These are phyloP conservation scores for Petrocephalus microphthalmus DNA, from an alignment of 2,113 vertebrate genomes.

Conservation along the genomic window DNA sequence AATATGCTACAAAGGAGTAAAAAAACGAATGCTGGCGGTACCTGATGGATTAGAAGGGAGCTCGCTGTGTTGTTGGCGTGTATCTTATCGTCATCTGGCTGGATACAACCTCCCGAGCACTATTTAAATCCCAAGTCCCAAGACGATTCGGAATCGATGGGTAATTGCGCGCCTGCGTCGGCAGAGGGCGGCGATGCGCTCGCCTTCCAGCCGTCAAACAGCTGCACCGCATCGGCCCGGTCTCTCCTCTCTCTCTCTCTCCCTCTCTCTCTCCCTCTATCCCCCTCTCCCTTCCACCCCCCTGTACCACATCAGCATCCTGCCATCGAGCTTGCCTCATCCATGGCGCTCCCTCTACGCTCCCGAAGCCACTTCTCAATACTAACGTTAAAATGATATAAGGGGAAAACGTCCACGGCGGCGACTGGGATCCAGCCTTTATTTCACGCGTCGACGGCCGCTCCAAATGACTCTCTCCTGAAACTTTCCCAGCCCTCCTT, in stretches of 20 bases:
- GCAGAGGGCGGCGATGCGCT: slow-evolving; percentile 36
- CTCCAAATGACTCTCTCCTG: slow-evolving; percentile 5
- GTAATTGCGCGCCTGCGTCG: background rate
- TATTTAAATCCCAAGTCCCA: background rate
- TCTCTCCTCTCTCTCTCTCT: slow-evolving; percentile 6
- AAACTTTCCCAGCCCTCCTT: slow-evolving; percentile 23
- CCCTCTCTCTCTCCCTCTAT: slow-evolving; percentile 6
- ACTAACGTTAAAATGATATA: slow-evolving; percentile 33
- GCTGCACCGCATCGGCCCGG: slow-evolving; percentile 16
- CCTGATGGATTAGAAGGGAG: background rate
- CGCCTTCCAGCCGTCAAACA: slow-evolving; percentile 15
- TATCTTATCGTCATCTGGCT: background rate
- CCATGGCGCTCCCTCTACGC: slow-evolving; percentile 39
- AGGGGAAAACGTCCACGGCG: background rate
- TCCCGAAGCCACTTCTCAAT: slow-evolving; percentile 26
- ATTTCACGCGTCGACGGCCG: background rate
- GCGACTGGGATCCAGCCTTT: background rate
- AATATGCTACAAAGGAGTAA: background rate
- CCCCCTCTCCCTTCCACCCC: slow-evolving; percentile 20
- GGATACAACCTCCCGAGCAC: background rate
- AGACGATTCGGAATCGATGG: background rate
- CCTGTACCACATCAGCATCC: slow-evolving; percentile 20
- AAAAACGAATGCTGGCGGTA: background rate
- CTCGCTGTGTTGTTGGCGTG: background rate
- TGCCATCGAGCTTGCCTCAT: slow-evolving; percentile 34